Percentiles rank a stretch among this genome's conserved stretches.
Conservation (phyloP, 2,888 invertebrate genomes). For the Hesperia comma region DNA sequence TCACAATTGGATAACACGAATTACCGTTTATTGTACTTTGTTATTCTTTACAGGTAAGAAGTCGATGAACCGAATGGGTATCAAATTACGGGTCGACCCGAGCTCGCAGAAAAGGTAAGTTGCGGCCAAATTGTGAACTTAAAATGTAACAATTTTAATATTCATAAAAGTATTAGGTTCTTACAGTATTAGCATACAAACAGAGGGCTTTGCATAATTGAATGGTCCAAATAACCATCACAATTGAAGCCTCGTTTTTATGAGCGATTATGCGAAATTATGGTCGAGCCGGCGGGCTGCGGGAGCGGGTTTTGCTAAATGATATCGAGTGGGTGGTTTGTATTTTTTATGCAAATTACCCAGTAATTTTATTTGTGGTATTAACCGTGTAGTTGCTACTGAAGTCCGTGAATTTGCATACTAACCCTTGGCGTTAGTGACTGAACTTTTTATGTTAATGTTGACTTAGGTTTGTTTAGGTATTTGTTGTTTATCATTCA, state of each 20-base stretch:
- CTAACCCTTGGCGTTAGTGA: background rate
- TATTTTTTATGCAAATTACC: constrained; percentile 17
- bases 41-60: constrained; percentile 60
- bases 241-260: constrained; percentile 33
- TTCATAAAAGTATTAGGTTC: constrained; percentile 25
- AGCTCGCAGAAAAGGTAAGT: constrained; percentile 24
- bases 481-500: no score
- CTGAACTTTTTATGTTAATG: constrained; percentile 3
- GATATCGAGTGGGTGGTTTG: constrained; percentile 14
- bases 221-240: constrained; percentile 32
- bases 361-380: background rate
- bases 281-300: background rate
- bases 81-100: constrained; percentile 2
- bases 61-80: constrained; percentile 35
- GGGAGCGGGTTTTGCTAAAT: constrained; percentile 21
- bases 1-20: constrained; percentile 44
- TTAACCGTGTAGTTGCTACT: constrained; percentile 1
- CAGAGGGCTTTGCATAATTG: constrained; percentile 28
- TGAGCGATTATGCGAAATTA: constrained; percentile 33
- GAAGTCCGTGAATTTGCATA: background rate
- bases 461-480: no score
- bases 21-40: constrained; percentile 53
- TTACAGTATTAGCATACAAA: constrained; percentile 26
- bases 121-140: background rate
- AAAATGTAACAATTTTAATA: constrained; percentile 22